Percentiles rank a stretch among this genome's conserved stretches.
Evolutionary conservation across 2,113 vertebrate species (phyloP).

Genomic region (Notothenia rossii): DNA sequence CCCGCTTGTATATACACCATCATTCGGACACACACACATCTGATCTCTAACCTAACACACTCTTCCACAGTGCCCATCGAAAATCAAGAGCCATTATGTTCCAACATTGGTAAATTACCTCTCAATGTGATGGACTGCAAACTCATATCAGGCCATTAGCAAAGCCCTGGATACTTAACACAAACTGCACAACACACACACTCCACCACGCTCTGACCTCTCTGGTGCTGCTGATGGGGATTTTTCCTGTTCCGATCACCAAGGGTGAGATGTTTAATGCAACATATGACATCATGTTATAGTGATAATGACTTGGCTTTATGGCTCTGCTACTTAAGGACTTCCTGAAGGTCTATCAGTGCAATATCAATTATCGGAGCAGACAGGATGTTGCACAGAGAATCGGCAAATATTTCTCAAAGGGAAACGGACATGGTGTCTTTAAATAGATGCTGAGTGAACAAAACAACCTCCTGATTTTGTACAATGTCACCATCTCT

Average conservation of each 20-base stretch:
- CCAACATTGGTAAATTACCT: conserved; percentile 34
- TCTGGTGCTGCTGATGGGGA: background rate
- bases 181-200: conserved; percentile 38
- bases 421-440: background rate
- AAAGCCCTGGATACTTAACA: conserved; percentile 49
- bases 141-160: conserved; percentile 57
- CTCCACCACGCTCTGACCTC: conserved; percentile 24
- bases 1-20: background rate
- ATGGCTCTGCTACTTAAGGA: conserved; percentile 21
- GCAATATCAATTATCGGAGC: conserved; percentile 22
- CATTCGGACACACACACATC: background rate
- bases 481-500: background rate
- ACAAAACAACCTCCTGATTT: background rate
- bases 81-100: conserved; percentile 45
- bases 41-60: conserved; percentile 18
- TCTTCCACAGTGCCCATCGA: conserved; percentile 21
- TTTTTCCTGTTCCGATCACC: background rate
- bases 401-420: conserved; percentile 2
- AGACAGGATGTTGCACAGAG: conserved; percentile 12
- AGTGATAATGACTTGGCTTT: conserved; percentile 25
- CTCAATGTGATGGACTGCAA: conserved; percentile 22
- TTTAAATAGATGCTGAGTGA: conserved; percentile 18
- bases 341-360: conserved; percentile 31
- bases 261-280: conserved; percentile 2
- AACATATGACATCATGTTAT: conserved; percentile 24